Evolutionary conservation across 2,797 vertebrate species (phyloP).

Genomic region (Cryptoprocta ferox): DNA sequence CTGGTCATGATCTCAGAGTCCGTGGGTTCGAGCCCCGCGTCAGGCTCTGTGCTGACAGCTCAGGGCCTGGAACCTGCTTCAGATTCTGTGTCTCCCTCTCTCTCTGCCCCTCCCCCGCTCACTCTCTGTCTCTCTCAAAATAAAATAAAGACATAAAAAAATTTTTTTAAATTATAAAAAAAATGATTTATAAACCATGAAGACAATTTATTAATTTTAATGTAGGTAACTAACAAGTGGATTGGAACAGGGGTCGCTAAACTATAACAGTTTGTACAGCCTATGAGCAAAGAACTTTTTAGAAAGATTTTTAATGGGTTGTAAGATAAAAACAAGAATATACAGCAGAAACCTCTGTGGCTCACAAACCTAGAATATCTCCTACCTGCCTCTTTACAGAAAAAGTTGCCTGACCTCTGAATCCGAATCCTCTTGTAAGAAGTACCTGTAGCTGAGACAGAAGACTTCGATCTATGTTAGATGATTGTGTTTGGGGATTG

Average conservation of each 20-base stretch:
- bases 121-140: too few relatives aligned
- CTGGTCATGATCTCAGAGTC: too few relatives aligned
- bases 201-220: not conserved
- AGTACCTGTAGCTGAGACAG: not conserved
- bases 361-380: not conserved
- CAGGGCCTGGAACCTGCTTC: too few relatives aligned
- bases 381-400: not conserved
- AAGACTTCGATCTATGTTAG: not conserved
- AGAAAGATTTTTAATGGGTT: not conserved
- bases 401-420: not conserved
- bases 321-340: not conserved
- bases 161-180: too few relatives aligned
- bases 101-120: too few relatives aligned
- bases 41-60: too few relatives aligned
- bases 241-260: not conserved
- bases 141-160: too few relatives aligned
- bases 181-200: not conserved
- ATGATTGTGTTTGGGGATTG: not conserved
- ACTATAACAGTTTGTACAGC: not conserved
- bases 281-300: not conserved
- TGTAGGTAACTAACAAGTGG: not conserved
- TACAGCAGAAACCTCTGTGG: not conserved
- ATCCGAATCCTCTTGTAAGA: not conserved
- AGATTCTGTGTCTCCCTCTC: too few relatives aligned
- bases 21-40: too few relatives aligned